These are phyloP conservation scores for Propithecus deckenii DNA, from an alignment of 2,797 vertebrate species.

Conservation along the genomic window DNA sequence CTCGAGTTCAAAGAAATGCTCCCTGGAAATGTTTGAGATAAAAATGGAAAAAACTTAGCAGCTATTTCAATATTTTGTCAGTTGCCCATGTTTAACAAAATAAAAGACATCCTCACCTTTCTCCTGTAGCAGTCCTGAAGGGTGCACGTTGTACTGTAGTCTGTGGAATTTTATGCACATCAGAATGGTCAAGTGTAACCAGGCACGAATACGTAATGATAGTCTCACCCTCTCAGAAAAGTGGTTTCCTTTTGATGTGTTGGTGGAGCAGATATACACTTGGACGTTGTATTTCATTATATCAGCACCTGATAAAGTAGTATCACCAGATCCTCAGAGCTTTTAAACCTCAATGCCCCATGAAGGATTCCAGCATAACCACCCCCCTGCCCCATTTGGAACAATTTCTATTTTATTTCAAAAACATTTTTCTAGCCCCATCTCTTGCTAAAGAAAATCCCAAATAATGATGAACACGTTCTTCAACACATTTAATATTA, in stretches of 20 bases:
- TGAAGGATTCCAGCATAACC: fast-evolving
- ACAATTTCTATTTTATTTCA: background rate
- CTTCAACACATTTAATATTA: background rate
- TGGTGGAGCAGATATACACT: background rate
- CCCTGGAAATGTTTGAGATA: background rate
- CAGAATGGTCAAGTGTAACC: background rate
- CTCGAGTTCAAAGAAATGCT: background rate
- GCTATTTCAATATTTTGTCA: background rate
- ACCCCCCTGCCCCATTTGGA: background rate
- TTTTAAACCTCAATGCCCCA: background rate
- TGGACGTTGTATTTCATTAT: background rate
- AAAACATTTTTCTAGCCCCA: background rate
- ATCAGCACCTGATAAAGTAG: background rate
- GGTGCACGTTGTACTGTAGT: fast-evolving
- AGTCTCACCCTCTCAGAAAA: background rate
- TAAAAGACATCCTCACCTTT: background rate
- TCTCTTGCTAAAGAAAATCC: background rate
- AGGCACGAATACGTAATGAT: fast-evolving
- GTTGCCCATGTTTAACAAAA: background rate
- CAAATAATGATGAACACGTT: fast-evolving
- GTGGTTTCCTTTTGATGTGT: background rate
- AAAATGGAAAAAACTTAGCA: background rate
- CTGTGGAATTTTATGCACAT: fast-evolving
- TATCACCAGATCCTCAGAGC: background rate
- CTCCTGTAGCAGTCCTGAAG: background rate